phyloP scores from a whole-genome alignment of 1,140 invertebrate genomes.

The Scaptomyza pallida region DNA sequence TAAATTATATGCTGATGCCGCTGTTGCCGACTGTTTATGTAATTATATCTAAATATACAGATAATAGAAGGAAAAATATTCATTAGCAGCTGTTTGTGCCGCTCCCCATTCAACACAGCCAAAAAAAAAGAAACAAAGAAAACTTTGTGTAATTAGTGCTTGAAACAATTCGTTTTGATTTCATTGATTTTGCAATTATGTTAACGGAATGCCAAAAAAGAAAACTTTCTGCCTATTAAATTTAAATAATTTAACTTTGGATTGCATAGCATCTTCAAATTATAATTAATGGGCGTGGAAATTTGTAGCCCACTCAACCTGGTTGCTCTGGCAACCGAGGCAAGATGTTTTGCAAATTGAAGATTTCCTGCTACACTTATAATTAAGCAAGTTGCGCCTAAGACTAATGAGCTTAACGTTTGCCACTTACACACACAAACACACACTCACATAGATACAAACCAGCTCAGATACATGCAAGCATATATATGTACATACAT shows the following conservation, averaged over 20 bases:
- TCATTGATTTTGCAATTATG: slow-evolving; percentile 77
- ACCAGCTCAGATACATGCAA: too few species aligned
- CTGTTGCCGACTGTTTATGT: background rate
- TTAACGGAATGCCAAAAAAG: slow-evolving; percentile 34
- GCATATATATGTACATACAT: too few species aligned
- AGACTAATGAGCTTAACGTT: slow-evolving; percentile 47
- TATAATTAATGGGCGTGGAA: slow-evolving; percentile 27
- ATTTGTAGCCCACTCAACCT: slow-evolving; percentile 1
- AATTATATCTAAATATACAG: slow-evolving; percentile 13
- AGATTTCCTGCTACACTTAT: slow-evolving; percentile 26
- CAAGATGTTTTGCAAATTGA: background rate
- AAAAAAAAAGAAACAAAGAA: background rate
- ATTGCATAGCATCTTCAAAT: slow-evolving; percentile 21
- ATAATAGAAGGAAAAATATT: slow-evolving; percentile 12
- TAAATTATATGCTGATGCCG: slow-evolving; percentile 17
- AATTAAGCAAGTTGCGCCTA: slow-evolving; percentile 39
- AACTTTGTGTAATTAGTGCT: slow-evolving; percentile 70
- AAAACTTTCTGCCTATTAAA: slow-evolving; percentile 45
- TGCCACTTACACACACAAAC: background rate
- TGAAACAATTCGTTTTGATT: slow-evolving; percentile 47
- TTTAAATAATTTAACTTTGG: slow-evolving; percentile 30
- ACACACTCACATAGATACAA: background rate
- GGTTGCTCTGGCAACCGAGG: slow-evolving; percentile 8
- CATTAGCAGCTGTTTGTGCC: slow-evolving; percentile 46
- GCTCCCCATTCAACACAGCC: too few species aligned